Percentiles rank a stretch among this genome's conserved stretches.
Conservation (phyloP, 2,113 vertebrate genomes). For the Campylomormyrus tamandua region DNA sequence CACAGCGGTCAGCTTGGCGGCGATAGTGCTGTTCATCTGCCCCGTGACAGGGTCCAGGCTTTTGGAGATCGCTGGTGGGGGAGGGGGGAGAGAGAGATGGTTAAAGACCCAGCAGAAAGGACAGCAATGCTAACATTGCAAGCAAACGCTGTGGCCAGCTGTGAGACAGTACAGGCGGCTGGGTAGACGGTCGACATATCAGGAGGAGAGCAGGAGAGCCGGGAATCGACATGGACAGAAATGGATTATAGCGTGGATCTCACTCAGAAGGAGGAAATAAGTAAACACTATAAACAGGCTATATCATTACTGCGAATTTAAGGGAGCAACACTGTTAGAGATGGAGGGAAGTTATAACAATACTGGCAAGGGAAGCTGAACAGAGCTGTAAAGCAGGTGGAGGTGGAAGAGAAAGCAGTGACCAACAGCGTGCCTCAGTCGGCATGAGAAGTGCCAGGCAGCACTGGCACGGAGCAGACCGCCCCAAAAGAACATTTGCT, state of each 20-base stretch:
- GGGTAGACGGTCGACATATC: not conserved
- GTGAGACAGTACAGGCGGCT: not conserved
- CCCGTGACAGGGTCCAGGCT: slow-evolving; percentile 79
- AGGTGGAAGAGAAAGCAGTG: not conserved
- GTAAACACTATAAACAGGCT: not conserved
- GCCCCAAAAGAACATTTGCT: not conserved
- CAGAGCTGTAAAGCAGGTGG: not conserved
- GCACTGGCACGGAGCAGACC: not conserved
- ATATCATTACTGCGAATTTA: not conserved
- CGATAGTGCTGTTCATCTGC: slow-evolving; percentile 75
- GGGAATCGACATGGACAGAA: not conserved
- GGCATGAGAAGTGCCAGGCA: not conserved
- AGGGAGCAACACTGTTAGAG: not conserved
- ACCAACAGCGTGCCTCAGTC: not conserved
- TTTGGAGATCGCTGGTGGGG: slow-evolving; percentile 59
- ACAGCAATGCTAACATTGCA: not conserved
- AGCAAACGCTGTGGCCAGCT: not conserved
- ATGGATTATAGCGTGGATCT: not conserved
- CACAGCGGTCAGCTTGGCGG: slow-evolving; percentile 78
- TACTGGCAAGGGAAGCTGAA: not conserved
- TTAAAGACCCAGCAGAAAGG: not conserved
- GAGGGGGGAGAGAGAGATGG: not conserved
- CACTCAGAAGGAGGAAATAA: not conserved
- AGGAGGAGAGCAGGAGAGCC: not conserved
- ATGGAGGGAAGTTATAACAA: not conserved